Conservation (phyloP, 1,140 invertebrate genomes). For the Megalonaias nervosa region DNA sequence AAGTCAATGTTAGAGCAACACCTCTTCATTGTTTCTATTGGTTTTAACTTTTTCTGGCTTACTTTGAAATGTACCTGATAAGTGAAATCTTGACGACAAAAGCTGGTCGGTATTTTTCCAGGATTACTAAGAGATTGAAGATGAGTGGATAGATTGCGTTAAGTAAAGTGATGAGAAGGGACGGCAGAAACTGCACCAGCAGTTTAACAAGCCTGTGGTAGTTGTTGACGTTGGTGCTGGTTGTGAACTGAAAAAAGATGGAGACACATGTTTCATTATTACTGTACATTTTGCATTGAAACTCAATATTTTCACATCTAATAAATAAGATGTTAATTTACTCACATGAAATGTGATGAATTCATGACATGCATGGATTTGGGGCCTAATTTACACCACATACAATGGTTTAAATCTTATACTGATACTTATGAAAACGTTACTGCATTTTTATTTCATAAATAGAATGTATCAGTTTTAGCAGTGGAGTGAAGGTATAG, state of each 20-base stretch:
- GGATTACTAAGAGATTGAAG: conserved; percentile 19
- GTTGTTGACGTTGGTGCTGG: conserved; percentile 4
- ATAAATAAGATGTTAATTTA: background rate
- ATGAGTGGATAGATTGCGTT: conserved; percentile 79
- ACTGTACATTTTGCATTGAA: no score
- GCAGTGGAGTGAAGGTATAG: no score
- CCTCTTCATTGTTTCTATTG: no score
- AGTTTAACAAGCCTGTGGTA: conserved; percentile 45
- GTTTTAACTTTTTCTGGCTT: no score
- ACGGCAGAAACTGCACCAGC: conserved; percentile 82
- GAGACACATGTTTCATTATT: no score
- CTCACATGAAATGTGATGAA: background rate
- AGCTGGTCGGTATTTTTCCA: conserved; percentile 23
- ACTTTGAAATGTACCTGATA: conserved; percentile 10
- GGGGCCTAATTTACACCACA: background rate
- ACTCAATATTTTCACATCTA: background rate
- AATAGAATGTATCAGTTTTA: no score
- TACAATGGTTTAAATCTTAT: no score
- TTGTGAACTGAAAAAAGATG: conserved; percentile 26
- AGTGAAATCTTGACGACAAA: conserved; percentile 27
- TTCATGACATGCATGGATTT: background rate
- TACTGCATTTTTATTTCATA: no score
- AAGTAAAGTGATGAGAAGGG: conserved; percentile 81
- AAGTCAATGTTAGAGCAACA: no score
- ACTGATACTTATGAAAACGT: no score